Base-by-base conservation (phyloP, 2,888 invertebrate genomes). In the Volucella bombylans region DNA sequence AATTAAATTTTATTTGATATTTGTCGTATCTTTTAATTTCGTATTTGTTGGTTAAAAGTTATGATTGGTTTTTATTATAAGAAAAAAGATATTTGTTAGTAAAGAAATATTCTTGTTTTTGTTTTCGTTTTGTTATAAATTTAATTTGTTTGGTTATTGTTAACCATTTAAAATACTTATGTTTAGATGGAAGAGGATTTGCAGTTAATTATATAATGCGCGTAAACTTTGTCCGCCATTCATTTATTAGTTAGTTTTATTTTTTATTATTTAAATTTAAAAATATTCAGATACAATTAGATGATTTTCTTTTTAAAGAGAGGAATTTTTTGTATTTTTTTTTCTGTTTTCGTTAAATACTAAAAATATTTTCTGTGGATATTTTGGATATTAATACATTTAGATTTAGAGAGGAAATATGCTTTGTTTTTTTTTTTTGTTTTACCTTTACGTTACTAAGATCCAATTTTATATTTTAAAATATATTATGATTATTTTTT, bases 321-420 rank as follows among this genome's bases (percentile, higher is more conserved):
- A 31, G 31, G 6, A 31, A 52, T 57, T 78, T 76, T 64, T 59
- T 31, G 6, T 6, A 31, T 61, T 54, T 73, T 41, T 23, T 45
- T 50, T 59, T 57, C 55, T 41, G 31, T 45, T 50, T 59, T 57
- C 61, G 31, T 78, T 59, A 52, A 85, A 68, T 81, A 81, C 85
- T 85, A 77, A 85, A 83, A 85, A 85, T 85, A 81, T 77, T 77
- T 72, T 80, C 57, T 80, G 57, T 81, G 81, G 81, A 85, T 85
- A 81, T 77, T 85, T 72, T 82, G 83, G 85, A 77, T 81, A 81
- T 72, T 76, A 77, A 77, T 72, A 85, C 85, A 85, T 85, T 85
- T 85, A 85, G 85, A 85, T 81, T 81, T 77, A 68, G 71, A 85
- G 81, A 85, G 83, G 85, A 85, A 85, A 85, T 85, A 72, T 81